These are phyloP conservation scores for Echinarachnius parma DNA, from an alignment of 53 echinoderm and acorn worm species.

Conservation along the genomic window DNA sequence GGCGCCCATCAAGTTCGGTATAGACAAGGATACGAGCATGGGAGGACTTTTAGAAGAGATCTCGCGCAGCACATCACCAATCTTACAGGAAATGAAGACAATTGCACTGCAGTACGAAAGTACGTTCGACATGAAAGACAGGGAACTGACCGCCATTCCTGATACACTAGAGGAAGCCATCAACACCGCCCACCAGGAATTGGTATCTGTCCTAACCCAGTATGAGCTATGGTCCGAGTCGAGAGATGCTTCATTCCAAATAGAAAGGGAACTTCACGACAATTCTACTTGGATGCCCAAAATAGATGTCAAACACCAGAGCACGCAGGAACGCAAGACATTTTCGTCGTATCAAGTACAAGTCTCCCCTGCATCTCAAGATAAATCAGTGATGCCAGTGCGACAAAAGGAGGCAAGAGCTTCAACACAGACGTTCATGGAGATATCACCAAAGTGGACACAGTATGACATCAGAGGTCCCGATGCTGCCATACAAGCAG, in stretches of 20 bases:
- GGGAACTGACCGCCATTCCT: conserved; percentile 25
- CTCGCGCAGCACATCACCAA: conserved; percentile 57
- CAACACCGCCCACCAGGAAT: conserved; percentile 15
- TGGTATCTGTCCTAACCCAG: conserved; percentile 21
- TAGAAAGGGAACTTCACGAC: neutral
- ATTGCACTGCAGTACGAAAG: conserved; percentile 56
- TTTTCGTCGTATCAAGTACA: conserved; percentile 1
- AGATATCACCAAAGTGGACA: conserved; percentile 26
- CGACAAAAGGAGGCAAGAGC: conserved; percentile 19
- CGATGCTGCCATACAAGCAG: conserved; percentile 3
- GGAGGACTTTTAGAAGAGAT: conserved; percentile 52
- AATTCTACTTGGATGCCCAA: conserved; percentile 17
- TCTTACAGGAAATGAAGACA: conserved; percentile 58
- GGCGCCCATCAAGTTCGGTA: conserved; percentile 15
- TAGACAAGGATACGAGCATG: conserved; percentile 37
- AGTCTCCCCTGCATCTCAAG: neutral
- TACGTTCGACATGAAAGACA: conserved; percentile 22
- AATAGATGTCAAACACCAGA: conserved; percentile 3
- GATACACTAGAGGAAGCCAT: conserved; percentile 28
- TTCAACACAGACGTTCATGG: conserved; percentile 36
- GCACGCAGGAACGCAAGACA: conserved; percentile 1
- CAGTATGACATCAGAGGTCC: conserved; percentile 32
- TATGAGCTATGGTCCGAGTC: neutral
- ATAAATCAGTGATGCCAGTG: conserved; percentile 12
- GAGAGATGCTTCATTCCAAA: conserved; percentile 12